Conservation (phyloP, 2,797 vertebrate genomes). For the Semaprochilodus insignis region DNA sequence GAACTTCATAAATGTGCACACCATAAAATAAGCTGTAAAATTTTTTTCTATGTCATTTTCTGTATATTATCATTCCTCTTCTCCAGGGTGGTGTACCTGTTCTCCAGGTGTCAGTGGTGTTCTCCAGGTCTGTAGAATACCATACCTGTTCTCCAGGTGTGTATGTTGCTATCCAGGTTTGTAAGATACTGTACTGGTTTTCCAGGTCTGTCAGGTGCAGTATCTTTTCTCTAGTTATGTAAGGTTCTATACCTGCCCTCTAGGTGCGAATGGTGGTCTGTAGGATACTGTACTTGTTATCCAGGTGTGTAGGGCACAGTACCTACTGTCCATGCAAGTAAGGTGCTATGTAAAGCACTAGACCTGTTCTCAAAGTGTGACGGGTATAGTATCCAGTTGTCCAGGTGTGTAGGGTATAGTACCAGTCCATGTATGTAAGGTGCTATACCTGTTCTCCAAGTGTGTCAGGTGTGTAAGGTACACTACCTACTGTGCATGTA, state of each 20-base stretch:
- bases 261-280: not conserved
- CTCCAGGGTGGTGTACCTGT: not conserved
- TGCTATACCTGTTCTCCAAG: conserved; percentile 23
- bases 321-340: too few relatives aligned
- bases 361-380: not conserved
- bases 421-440: not conserved
- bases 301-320: not conserved
- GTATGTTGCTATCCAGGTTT: too few relatives aligned
- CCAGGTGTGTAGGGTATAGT: not conserved
- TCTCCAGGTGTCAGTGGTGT: too few relatives aligned
- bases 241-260: conserved; percentile 24
- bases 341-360: too few relatives aligned
- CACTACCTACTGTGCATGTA: conserved; percentile 62
- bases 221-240: conserved; percentile 1
- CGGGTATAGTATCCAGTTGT: not conserved
- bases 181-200: not conserved
- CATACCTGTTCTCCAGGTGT: conserved; percentile 63
- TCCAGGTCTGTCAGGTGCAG: not conserved
- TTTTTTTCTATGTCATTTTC: not conserved
- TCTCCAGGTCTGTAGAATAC: not conserved
- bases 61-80: not conserved
- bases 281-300: not conserved
- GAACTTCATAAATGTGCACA: not conserved
- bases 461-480: not conserved
- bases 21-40: too few relatives aligned